Evolutionary conservation across 1,140 invertebrate genomes (phyloP).

Genomic region (Drosophila sproati): DNA sequence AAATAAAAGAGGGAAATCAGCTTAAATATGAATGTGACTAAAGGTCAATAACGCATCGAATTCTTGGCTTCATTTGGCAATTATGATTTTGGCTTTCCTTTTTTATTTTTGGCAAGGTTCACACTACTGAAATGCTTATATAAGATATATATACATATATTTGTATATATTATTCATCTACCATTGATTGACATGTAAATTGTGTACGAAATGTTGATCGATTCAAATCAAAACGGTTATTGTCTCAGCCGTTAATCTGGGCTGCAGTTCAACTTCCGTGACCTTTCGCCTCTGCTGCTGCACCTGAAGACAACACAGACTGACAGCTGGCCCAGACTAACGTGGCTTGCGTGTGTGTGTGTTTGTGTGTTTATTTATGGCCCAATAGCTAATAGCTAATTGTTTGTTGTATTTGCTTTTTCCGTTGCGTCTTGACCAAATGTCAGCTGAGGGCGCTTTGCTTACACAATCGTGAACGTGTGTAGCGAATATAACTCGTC

Average conservation of each 20-base stretch:
- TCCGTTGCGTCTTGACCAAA: slow-evolving; percentile 14
- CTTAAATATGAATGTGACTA: slow-evolving; percentile 16
- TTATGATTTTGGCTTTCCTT: slow-evolving; percentile 3
- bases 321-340: slow-evolving; percentile 32
- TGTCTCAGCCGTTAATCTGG: slow-evolving; percentile 64
- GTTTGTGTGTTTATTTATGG: slow-evolving; percentile 20
- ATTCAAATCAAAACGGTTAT: slow-evolving; percentile 69
- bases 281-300: slow-evolving; percentile 55
- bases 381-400: slow-evolving; percentile 19
- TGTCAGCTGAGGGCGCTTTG: slow-evolving; percentile 38
- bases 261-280: slow-evolving; percentile 60
- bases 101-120: slow-evolving; percentile 18
- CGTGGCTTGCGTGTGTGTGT: slow-evolving; percentile 2
- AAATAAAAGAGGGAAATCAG: slow-evolving; percentile 12
- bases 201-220: slow-evolving; percentile 48
- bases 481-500: not conserved
- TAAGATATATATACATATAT: too few relatives aligned
- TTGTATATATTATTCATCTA: slow-evolving; percentile 18
- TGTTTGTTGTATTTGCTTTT: slow-evolving; percentile 7
- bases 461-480: slow-evolving; percentile 51
- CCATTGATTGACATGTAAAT: slow-evolving; percentile 44
- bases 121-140: not conserved
- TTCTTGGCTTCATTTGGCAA: slow-evolving; percentile 43
- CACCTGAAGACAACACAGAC: slow-evolving; percentile 24
- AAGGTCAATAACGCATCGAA: slow-evolving; percentile 47